Base-by-base conservation (phyloP, 2,797 vertebrate species). In the Paratrypauchen microcephalus region DNA sequence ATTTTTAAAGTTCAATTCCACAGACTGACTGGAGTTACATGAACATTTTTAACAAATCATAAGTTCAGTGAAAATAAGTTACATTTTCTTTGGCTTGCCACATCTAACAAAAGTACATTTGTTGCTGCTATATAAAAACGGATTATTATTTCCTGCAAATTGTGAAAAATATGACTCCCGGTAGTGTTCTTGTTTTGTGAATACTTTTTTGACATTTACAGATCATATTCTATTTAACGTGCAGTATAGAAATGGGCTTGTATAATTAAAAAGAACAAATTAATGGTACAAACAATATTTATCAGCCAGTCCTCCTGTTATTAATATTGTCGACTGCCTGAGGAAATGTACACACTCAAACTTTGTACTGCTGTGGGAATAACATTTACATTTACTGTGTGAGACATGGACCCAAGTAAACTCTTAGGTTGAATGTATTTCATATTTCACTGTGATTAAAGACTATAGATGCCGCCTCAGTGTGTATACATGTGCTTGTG, bases 371-470 rank as follows among this genome's bases (percentile, higher is more conserved):
- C 32, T 16, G 4, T 63, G 61, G 23, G 61, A 63, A 26, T 63
- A 63, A 63, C 30, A 45, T 63, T 63, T 24, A 24, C 60, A 47
- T 39, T 63, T 41, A 63, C 13, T 24, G 61, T 24, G 36, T 47
- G 21, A 63, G 1, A 28, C 41, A 48, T 26, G 26, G 23, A 47
- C n/a, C 41, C 39, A 3, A 15, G 23, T 15, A 8, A 26, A 63
- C 61, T 47, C 8, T 62, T 47, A 26, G n/a, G n/a, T n/a, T n/a
- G n/a, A 64, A 48, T 64, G 39, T 16, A 47, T 47, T 47, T 64
- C 41, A 64, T 64, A 47, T 64, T 47, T 64, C 13, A 65, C 6
- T 12, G 5, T 47, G 15, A 2, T 26, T 32, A 50, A 48, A 16
- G 21, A 15, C 45, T 32, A 7, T 60, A 7, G 18, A 54, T 47